Evolutionary conservation across 2,888 invertebrate species (phyloP).

Genomic region (Galeopsomyia nigrocyanea): DNA sequence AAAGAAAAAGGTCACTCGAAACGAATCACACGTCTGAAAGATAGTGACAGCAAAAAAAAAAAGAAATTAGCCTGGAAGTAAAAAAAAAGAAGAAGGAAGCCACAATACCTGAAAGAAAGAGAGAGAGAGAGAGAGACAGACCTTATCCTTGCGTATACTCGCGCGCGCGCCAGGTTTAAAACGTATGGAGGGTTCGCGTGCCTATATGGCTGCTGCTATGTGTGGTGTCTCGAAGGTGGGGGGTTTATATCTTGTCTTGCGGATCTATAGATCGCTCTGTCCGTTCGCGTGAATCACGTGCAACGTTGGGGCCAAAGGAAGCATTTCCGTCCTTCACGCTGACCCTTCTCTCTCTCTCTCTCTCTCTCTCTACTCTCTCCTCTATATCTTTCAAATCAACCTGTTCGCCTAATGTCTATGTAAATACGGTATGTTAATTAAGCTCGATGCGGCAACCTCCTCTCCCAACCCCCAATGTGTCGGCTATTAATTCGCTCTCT

Average conservation of each 20-base stretch:
- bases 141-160: slow-evolving; percentile 19
- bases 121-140: slow-evolving; percentile 14
- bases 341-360: background rate
- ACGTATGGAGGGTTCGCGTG: slow-evolving; percentile 66
- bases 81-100: no score
- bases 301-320: slow-evolving; percentile 31
- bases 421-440: slow-evolving; percentile 67
- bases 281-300: slow-evolving; percentile 65
- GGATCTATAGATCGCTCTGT: slow-evolving; percentile 64
- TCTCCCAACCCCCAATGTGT: slow-evolving; percentile 47
- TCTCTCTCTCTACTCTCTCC: slow-evolving; percentile 22
- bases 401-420: slow-evolving; percentile 67
- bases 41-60: no score
- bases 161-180: slow-evolving; percentile 50
- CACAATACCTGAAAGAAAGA: background rate
- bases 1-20: no score
- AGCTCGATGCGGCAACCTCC: slow-evolving; percentile 62
- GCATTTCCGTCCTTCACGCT: slow-evolving; percentile 49
- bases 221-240: slow-evolving; percentile 32
- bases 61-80: no score
- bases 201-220: slow-evolving; percentile 47
- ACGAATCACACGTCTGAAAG: no score
- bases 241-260: slow-evolving; percentile 55
- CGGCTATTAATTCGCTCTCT: slow-evolving; percentile 34
- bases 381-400: slow-evolving; percentile 65